Conservation (phyloP, 2,797 vertebrate genomes). For the Lophotriccus pileatus region DNA sequence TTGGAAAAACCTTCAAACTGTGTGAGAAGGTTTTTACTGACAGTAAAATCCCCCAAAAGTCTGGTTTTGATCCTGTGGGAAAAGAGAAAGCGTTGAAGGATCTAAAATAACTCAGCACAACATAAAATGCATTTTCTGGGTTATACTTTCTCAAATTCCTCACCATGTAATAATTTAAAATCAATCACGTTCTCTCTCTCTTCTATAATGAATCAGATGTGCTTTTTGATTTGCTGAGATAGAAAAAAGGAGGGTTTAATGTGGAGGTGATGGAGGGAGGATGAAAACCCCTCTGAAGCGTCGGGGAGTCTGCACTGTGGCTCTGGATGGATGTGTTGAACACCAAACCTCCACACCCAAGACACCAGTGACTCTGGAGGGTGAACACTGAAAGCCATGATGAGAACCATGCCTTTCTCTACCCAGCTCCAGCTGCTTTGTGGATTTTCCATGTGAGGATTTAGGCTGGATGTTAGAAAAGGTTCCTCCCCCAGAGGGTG, state of each 20-base stretch:
- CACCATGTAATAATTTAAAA: not conserved
- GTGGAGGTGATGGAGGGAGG: not conserved
- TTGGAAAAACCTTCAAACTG: not conserved
- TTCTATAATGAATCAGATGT: not conserved
- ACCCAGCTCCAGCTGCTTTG: not conserved
- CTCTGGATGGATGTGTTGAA: not conserved
- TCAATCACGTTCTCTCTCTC: not conserved
- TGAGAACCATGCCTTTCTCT: not conserved
- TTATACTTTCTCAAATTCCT: not conserved
- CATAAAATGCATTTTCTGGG: not conserved
- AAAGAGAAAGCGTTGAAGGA: not conserved
- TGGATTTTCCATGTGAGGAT: not conserved
- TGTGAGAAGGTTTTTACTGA: not conserved
- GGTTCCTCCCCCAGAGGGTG: not conserved
- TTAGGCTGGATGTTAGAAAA: not conserved
- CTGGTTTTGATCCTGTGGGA: not conserved
- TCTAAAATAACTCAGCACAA: not conserved
- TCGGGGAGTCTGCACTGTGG: not conserved
- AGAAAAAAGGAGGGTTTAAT: not conserved
- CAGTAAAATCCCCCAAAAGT: not conserved
- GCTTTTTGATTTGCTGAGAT: fast-evolving
- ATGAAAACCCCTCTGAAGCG: not conserved
- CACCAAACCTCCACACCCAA: not conserved
- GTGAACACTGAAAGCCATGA: not conserved
- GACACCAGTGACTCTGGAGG: not conserved